Base-by-base conservation (phyloP, 2,888 invertebrate genomes). In the Sinohyriopsis cumingii region DNA sequence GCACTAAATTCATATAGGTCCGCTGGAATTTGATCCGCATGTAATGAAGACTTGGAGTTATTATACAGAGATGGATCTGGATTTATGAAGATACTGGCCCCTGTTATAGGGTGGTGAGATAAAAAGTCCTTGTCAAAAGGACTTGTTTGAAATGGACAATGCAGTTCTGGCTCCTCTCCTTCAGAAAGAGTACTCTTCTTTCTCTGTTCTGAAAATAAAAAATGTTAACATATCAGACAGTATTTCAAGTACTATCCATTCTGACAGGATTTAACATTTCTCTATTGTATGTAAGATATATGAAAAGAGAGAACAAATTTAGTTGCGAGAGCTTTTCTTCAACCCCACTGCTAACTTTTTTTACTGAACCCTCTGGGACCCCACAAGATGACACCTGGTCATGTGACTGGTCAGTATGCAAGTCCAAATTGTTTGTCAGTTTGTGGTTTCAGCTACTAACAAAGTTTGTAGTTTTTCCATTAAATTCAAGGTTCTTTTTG, bases 1-100 rank as follows among this genome's bases (percentile, higher is more conserved):
- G 84, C 85, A 22, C 82, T 83, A 68, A 86, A 86, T 33, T 79
- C 79, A 73, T 79, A 81, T 33, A 86, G 70, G 55, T 85, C 83
- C 59, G 79, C 72, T 12, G 78, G 55, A 20, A 81, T 66, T 33
- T 68, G 73, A 19, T 69, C 66, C 63, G 66, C 73, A 63, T 78
- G 74, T 56, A 62, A 53, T 20, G 70, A 56, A 25, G 69, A 68
- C 65, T 76, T 77, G 55, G 76, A 79, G 67, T 82, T 83, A 67
- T 78, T 82, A 64, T 81, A 66, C 22, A 75, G 80, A 67, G 67
- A 71, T n/a, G 73, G 66, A 68, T 79, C 76, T 63, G 78, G 77
- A 54, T 77, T 75, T 59, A 79, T 62, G 68, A 83, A 84, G 55
- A 83, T 78, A 55, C 77, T 73, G 25, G 68, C 65, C 55, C 83